Base-by-base conservation (phyloP, 2,797 vertebrate genomes). In the Acanthis flammea region DNA sequence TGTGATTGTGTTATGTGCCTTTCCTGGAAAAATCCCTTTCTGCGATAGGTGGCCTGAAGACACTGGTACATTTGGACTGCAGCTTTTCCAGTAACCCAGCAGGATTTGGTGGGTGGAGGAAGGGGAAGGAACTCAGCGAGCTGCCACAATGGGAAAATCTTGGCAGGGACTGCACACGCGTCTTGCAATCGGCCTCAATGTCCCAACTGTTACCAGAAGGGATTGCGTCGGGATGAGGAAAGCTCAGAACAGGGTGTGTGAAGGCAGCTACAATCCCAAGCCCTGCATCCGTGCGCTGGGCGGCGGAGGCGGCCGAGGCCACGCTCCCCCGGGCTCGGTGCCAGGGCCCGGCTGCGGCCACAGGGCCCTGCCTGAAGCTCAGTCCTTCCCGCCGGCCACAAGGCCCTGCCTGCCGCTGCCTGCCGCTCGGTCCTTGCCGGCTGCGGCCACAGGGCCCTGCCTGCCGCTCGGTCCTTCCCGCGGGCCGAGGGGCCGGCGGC, bases 11-110 rank as follows among this genome's bases (percentile, higher is more conserved):
- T 62, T 71, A 75, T 58, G 39, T 47, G 70, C 35, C 42, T 95
- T 95, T 95, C 93, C 93, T 85, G 94, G 93, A 94, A 95, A 85
- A 95, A 83, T 17, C 61, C 57, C 67, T 80, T 76, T 42, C 57
- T 86, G 61, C 12, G 65, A 85, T 53, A 89, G 92, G 86, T 95
- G 86, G 88, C 89, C 88, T 74, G 86, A 86, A 95, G 93, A 94
- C 75, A 71, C 39, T 41, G 84, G 84, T 85, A 66, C 86, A 51
- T 68, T 45, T 30, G 37, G 53, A 33, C 67, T 35, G 84, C 80
- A 85, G 84, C 25, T 54, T 80, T 97, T 97, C 96, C 96, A 95
- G 94, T 96, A 97, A 97, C 71, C 77, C 93, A 97, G 96, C 94
- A 91, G 96, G 96, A 95, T 88, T 82, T 76, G 80, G 94, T 96